Evolutionary conservation across 53 echinoderm and acorn worm species (phyloP).

Genomic region (Luidia sarsii): DNA sequence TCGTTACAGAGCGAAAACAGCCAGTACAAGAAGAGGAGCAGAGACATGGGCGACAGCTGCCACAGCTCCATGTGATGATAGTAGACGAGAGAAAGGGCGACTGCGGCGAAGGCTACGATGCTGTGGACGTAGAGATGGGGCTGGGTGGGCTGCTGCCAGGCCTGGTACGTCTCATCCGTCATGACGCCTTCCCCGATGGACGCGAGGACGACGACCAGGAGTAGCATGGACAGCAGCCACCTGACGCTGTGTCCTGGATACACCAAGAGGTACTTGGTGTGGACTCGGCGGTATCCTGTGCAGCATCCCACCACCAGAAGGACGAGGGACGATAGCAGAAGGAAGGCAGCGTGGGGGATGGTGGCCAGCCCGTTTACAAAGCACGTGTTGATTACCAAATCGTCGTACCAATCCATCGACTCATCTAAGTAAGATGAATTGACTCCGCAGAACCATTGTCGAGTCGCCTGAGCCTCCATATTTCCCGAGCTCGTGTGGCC

Average conservation of each 20-base stretch:
- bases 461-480: too few species aligned
- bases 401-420: conserved; percentile 21
- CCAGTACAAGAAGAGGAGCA: conserved; percentile 62
- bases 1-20: conserved; percentile 34
- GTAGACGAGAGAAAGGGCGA: too few species aligned
- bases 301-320: conserved; percentile 46
- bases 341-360: too few species aligned
- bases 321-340: too few species aligned
- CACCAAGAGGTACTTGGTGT: conserved; percentile 1
- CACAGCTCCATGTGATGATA: too few species aligned
- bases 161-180: conserved; percentile 59
- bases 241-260: too few species aligned
- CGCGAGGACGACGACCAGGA: conserved; percentile 37
- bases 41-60: conserved; percentile 49
- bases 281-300: conserved; percentile 22
- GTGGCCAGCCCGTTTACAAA: conserved; percentile 51
- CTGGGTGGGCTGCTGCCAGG: too few species aligned
- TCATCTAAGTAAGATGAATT: conserved; percentile 43
- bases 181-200: conserved; percentile 69
- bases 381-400: conserved; percentile 54
- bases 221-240: too few species aligned
- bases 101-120: too few species aligned
- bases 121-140: too few species aligned
- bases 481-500: too few species aligned
- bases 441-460: conserved; percentile 77